These are phyloP conservation scores for Girardinus metallicus DNA, from an alignment of 2,797 vertebrate genomes.

Conservation along the genomic window DNA sequence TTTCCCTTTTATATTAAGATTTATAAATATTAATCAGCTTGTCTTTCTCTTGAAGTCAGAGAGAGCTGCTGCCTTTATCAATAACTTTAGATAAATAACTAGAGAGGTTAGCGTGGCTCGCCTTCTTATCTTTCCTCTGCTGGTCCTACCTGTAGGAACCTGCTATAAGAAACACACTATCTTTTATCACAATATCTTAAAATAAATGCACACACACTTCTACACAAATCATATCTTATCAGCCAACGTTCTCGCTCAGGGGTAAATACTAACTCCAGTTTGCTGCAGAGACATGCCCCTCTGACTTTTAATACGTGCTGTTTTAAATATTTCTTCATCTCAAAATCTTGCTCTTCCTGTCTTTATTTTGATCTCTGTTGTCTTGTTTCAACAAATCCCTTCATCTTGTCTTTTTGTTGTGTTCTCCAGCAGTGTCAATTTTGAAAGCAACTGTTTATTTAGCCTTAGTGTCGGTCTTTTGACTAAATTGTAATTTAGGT, in stretches of 20 bases:
- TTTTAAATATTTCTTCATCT: slow-evolving; percentile 12
- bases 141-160: neutral
- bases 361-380: slow-evolving; percentile 3
- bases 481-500: no score
- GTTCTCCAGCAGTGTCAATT: neutral
- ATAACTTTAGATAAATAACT: neutral
- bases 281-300: slow-evolving; percentile 68
- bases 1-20: slow-evolving; percentile 1
- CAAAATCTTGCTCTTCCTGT: slow-evolving; percentile 9
- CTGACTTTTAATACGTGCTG: slow-evolving; percentile 9
- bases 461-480: no score
- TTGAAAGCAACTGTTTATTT: neutral
- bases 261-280: slow-evolving; percentile 57
- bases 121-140: neutral
- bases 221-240: slow-evolving; percentile 53
- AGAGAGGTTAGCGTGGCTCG: neutral
- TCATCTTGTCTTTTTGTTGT: slow-evolving; percentile 6
- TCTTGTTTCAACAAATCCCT: slow-evolving; percentile 3
- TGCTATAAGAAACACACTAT: slow-evolving; percentile 5
- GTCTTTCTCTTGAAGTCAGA: slow-evolving; percentile 1
- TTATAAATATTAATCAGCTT: slow-evolving; percentile 2
- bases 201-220: slow-evolving; percentile 18
- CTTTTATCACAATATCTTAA: slow-evolving; percentile 23
- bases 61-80: neutral
- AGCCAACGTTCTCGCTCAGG: slow-evolving; percentile 51